Base-by-base conservation (phyloP, 2,888 invertebrate species). In the Melanargia galathea region DNA sequence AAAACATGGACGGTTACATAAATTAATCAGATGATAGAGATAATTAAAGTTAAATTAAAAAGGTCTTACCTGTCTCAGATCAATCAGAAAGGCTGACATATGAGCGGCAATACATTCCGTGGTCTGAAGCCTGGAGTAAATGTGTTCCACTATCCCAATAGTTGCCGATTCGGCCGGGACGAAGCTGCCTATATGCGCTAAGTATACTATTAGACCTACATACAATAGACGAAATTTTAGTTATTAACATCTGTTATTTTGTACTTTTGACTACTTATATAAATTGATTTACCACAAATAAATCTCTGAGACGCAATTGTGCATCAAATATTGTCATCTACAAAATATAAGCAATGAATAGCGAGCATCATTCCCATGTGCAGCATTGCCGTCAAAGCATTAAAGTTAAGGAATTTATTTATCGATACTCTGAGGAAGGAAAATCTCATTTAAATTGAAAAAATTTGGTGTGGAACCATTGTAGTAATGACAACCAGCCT, bases 181-280 rank as follows among this genome's bases (percentile, higher is more conserved):
- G 86, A 94, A 98, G 74, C 96, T 95, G 24, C 98, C 98, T 64
- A 98, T 93, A 78, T 98, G 97, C 0, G 97, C 96, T 90, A 98
- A 90, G 83, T 95, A 97, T 2, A 95, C 94, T 71, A 97, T 94
- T 59, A 97, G 79, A 16, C 95, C 90, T 90, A 72, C 1, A 38
- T 40, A 48, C n/a, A n/a, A n/a, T n/a, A n/a, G 16, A 16, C 20
- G 22, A 49, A 30, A 8, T 49, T 16, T 18, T 20, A 56, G 10
- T 1, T 24, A 26, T 11, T 51, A 33, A 30, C 13, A 3, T 35
- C 35, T 5, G 13, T 13, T 35, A 38, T 10, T 33, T 33, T 33
- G 11, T 33, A 33, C 33, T n/a, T n/a, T n/a, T n/a, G n/a, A n/a
- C n/a, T n/a, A n/a, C n/a, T n/a, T n/a, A n/a, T n/a, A 33, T 33